phyloP scores from a whole-genome alignment of 1,140 invertebrate species.

The Drusus annulatus region DNA sequence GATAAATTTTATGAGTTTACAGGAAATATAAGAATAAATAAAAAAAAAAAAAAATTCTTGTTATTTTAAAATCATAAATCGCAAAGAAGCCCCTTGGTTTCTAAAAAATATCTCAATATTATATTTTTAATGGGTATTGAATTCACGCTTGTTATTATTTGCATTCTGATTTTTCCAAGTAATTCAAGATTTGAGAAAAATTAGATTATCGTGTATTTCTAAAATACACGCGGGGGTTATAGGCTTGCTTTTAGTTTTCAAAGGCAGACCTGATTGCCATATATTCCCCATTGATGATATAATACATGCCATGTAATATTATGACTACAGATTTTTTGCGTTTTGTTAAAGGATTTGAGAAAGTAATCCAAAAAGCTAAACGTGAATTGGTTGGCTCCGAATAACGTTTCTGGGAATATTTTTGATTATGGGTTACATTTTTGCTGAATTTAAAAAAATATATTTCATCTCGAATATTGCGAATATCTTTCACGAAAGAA shows the following conservation, averaged over 20 bases:
- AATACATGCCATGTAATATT: not conserved
- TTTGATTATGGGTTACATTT: not conserved
- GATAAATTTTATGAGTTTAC: no score
- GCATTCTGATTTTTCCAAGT: no score
- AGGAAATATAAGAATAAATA: no score
- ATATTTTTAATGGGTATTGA: no score
- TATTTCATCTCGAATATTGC: no score
- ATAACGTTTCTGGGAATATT: not conserved
- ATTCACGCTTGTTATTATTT: no score
- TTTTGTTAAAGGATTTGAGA: slow-evolving; percentile 15
- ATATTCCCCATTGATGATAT: slow-evolving; percentile 15
- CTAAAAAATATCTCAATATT: no score
- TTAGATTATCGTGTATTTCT: not conserved
- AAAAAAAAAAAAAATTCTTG: no score
- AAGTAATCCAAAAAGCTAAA: slow-evolving; percentile 8
- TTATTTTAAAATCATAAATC: no score
- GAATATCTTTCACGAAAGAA: no score
- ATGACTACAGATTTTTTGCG: not conserved
- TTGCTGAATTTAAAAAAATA: slow-evolving; percentile 1
- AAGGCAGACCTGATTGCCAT: slow-evolving; percentile 13
- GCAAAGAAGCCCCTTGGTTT: no score
- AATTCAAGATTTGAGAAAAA: not conserved
- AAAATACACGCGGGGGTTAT: not conserved
- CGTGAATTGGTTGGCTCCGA: not conserved
- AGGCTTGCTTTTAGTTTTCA: slow-evolving; percentile 4